Evolutionary conservation across 2,113 vertebrate genomes (phyloP).

Genomic region (Nycticryphes semicollaris): DNA sequence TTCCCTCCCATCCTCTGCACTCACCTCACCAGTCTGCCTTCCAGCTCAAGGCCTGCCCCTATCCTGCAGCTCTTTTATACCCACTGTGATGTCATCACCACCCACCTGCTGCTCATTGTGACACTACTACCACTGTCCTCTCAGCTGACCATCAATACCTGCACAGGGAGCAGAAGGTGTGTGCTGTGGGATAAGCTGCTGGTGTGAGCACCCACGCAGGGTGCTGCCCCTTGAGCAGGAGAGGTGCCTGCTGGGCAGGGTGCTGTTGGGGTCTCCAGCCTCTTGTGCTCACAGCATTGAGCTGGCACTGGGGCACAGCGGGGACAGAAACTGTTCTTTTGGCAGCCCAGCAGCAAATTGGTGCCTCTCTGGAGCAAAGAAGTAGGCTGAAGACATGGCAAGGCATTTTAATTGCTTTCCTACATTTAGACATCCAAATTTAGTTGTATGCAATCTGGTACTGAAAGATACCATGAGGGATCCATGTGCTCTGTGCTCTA

Average conservation of each 20-base stretch:
- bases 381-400: neutral
- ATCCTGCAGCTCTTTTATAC: neutral
- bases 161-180: fast-evolving
- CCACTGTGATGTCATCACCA: neutral
- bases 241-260: fast-evolving
- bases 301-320: fast-evolving
- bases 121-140: neutral
- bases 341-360: neutral
- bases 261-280: too few species aligned
- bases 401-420: neutral
- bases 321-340: neutral
- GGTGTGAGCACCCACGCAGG: fast-evolving
- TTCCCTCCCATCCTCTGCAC: too few species aligned
- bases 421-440: neutral
- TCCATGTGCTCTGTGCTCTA: neutral
- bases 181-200: too few species aligned
- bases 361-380: neutral
- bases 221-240: neutral
- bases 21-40: neutral
- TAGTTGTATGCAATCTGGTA: neutral
- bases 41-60: neutral
- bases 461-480: neutral
- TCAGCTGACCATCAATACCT: neutral
- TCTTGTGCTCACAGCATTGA: neutral
- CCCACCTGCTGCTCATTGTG: neutral